Conservation (phyloP, 2,888 invertebrate genomes). For the Nomada flava region DNA sequence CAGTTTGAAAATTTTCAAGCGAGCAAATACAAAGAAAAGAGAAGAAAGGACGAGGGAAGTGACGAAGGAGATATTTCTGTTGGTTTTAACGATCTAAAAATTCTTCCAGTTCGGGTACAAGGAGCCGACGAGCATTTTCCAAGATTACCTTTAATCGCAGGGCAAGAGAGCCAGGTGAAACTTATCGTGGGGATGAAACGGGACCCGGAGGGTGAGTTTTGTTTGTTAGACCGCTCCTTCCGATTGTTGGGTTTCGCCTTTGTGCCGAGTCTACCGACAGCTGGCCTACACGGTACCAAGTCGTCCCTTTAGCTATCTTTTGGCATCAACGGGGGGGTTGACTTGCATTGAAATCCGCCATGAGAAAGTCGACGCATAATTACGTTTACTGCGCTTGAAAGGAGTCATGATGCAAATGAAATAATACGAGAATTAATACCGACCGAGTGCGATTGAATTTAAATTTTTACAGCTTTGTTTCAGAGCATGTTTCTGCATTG, state of each 20-base stretch:
- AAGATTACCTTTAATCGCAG: constrained; percentile 62
- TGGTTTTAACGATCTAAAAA: neutral
- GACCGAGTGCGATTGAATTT: neutral
- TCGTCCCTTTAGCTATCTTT: constrained; percentile 42
- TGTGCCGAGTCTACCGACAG: constrained; percentile 63
- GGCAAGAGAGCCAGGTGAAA: constrained; percentile 55
- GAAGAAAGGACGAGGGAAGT: neutral
- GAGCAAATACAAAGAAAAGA: neutral
- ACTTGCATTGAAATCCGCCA: constrained; percentile 38
- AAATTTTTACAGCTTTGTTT: no score
- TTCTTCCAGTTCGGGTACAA: neutral
- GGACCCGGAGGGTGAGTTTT: constrained; percentile 64
- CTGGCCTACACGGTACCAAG: constrained; percentile 56
- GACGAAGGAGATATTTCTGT: neutral
- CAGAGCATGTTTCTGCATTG: no score
- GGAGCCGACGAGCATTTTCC: constrained; percentile 7
- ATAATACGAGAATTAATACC: neutral
- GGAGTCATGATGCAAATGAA: neutral
- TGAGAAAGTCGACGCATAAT: constrained; percentile 33
- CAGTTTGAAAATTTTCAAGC: no score
- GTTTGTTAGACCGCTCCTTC: constrained; percentile 62
- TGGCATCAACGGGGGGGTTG: constrained; percentile 29
- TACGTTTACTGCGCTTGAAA: neutral
- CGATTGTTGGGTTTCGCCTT: constrained; percentile 68
- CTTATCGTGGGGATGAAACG: constrained; percentile 60